Percentiles rank a stretch among this genome's conserved stretches.
Evolutionary conservation across 1,140 invertebrate genomes (phyloP).

Genomic region (Lineus longissimus): DNA sequence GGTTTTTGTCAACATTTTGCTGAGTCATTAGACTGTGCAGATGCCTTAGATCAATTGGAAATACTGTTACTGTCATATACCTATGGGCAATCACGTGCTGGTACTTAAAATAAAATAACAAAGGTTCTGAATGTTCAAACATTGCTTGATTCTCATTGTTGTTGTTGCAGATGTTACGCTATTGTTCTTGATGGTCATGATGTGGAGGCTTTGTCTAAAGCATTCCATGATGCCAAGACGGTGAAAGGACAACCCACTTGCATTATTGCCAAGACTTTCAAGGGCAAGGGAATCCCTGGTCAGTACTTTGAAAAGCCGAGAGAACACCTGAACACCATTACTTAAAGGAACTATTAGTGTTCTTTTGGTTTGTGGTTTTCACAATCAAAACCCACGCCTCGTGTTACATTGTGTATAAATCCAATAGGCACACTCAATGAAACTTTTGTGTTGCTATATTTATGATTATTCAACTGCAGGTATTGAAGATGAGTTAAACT

Average conservation of each 20-base stretch:
- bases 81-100: too few species aligned
- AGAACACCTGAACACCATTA: background rate
- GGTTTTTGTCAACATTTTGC: too few species aligned
- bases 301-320: conserved; percentile 13
- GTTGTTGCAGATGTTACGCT: conserved; percentile 67
- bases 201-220: conserved; percentile 79
- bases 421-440: background rate
- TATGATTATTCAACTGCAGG: conserved; percentile 37
- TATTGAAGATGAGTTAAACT: conserved; percentile 90
- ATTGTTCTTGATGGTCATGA: conserved; percentile 95
- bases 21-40: too few species aligned
- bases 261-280: conserved; percentile 92
- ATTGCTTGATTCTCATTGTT: too few species aligned
- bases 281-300: conserved; percentile 74
- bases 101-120: too few species aligned
- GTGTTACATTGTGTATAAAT: background rate
- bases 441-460: conserved; percentile 7
- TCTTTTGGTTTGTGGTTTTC: background rate
- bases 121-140: too few species aligned
- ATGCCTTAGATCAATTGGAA: too few species aligned
- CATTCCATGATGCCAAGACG: conserved; percentile 66
- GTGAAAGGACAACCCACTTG: conserved; percentile 85
- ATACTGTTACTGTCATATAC: too few species aligned
- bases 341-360: background rate
- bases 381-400: background rate